A percentile compares a stretch with the other conserved stretches of the same genome.
These are phyloP conservation scores for Sandelia bainsii DNA, from an alignment of 2,797 vertebrate genomes.

Conservation along the genomic window DNA sequence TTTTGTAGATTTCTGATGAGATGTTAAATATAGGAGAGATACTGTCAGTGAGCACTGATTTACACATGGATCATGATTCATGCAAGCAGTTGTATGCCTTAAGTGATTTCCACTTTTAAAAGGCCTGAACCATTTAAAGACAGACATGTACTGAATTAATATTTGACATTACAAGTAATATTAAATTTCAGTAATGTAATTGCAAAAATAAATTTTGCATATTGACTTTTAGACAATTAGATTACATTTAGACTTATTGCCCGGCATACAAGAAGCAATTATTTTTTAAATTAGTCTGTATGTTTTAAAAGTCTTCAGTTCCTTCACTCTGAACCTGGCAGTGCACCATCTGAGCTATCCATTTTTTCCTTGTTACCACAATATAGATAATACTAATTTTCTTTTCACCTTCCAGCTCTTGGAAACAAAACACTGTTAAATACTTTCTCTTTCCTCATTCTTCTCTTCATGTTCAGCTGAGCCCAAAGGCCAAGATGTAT, in stretches of 20 bases:
- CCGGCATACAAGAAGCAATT: slow-evolving; percentile 13
- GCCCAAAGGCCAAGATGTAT: slow-evolving; percentile 69
- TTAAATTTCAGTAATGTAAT: slow-evolving; percentile 28
- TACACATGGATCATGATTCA: slow-evolving; percentile 34
- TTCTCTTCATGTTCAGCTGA: slow-evolving; percentile 71
- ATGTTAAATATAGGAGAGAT: slow-evolving; percentile 50
- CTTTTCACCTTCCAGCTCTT: slow-evolving; percentile 72
- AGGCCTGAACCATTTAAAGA: slow-evolving; percentile 42
- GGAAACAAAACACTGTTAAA: slow-evolving; percentile 76
- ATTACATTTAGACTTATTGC: slow-evolving; percentile 10
- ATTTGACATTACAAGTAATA: slow-evolving; percentile 44
- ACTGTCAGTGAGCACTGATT: slow-evolving; percentile 38
- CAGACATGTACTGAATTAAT: slow-evolving; percentile 42
- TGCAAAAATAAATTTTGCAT: slow-evolving; percentile 27
- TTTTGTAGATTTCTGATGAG: slow-evolving; percentile 64
- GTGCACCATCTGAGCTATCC: slow-evolving; percentile 41
- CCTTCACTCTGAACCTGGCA: slow-evolving; percentile 32
- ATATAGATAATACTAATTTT: slow-evolving; percentile 79
- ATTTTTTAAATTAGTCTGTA: slow-evolving; percentile 15
- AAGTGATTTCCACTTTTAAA: slow-evolving; percentile 51
- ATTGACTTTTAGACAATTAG: slow-evolving; percentile 20
- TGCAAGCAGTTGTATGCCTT: slow-evolving; percentile 29
- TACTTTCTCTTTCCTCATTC: slow-evolving; percentile 66
- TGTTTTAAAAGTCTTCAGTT: slow-evolving; percentile 26
- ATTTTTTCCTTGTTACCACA: slow-evolving; percentile 67